These are phyloP conservation scores for Engystomops pustulosus DNA, from an alignment of 2,113 vertebrate species.

Conservation along the genomic window DNA sequence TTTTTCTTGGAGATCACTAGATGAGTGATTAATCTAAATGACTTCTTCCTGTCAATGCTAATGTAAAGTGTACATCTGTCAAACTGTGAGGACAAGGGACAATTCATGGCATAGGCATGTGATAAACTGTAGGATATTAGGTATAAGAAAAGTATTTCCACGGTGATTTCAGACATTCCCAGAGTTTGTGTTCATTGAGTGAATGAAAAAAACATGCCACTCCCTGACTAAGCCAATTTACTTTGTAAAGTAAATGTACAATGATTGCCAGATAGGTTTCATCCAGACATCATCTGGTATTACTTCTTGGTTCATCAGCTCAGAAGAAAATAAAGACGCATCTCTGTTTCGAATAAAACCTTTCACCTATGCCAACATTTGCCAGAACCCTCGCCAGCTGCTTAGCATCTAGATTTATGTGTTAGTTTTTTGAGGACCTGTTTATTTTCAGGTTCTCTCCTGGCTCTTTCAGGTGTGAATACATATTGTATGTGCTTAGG, in stretches of 20 bases:
- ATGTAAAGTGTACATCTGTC: constrained; percentile 6
- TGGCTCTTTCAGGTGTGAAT: no score
- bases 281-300: not conserved
- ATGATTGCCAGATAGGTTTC: constrained; percentile 14
- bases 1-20: not conserved
- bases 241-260: constrained; percentile 11
- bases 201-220: constrained; percentile 13
- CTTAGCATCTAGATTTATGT: no score
- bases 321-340: not conserved
- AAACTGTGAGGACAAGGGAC: not conserved
- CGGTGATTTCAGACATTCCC: not conserved
- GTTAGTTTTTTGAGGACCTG: no score
- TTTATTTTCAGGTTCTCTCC: no score
- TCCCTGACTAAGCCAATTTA: constrained; percentile 39
- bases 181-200: constrained; percentile 23
- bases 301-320: not conserved
- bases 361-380: not conserved
- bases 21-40: constrained; percentile 6
- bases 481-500: no score
- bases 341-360: not conserved
- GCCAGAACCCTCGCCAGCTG: no score
- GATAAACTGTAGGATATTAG: constrained; percentile 29
- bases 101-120: constrained; percentile 12
- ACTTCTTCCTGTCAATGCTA: not conserved
- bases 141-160: not conserved